phyloP scores from a whole-genome alignment of 2,797 vertebrate genomes.

The Distichodus sexfasciatus region DNA sequence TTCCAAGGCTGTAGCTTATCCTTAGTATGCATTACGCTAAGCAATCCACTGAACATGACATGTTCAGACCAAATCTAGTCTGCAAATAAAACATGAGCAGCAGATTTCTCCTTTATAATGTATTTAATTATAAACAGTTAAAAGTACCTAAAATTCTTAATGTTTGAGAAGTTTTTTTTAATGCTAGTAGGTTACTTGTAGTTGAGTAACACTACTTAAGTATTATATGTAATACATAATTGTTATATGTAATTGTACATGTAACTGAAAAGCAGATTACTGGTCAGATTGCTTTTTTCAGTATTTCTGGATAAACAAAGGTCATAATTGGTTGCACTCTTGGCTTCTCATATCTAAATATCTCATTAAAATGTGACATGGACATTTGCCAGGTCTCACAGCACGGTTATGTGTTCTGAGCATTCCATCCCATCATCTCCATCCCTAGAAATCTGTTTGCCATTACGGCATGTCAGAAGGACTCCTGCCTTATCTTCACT shows the following conservation, averaged over 20 bases:
- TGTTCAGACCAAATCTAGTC: too few species aligned
- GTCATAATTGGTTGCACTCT: constrained; percentile 7
- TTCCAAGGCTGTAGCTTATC: too few species aligned
- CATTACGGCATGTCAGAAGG: constrained; percentile 7
- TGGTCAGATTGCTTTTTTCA: background rate
- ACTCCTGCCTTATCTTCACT: constrained; percentile 4
- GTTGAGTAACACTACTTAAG: too few species aligned
- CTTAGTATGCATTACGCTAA: too few species aligned
- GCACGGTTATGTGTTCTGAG: background rate
- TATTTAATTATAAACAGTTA: too few species aligned
- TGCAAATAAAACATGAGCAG: too few species aligned
- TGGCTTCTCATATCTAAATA: constrained; percentile 6
- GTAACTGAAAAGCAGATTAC: background rate
- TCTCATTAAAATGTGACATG: constrained; percentile 17
- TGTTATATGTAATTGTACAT: too few species aligned
- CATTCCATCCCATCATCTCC: constrained; percentile 7
- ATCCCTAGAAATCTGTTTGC: constrained; percentile 35
- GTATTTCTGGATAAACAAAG: background rate
- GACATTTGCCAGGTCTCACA: constrained; percentile 29
- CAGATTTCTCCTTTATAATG: too few species aligned
- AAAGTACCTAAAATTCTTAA: too few species aligned
- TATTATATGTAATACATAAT: background rate
- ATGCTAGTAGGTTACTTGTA: too few species aligned
- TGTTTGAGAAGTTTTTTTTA: too few species aligned
- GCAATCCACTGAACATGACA: too few species aligned